Base-by-base conservation (phyloP, 2,888 invertebrate species). In the Invenusta paracnida region DNA sequence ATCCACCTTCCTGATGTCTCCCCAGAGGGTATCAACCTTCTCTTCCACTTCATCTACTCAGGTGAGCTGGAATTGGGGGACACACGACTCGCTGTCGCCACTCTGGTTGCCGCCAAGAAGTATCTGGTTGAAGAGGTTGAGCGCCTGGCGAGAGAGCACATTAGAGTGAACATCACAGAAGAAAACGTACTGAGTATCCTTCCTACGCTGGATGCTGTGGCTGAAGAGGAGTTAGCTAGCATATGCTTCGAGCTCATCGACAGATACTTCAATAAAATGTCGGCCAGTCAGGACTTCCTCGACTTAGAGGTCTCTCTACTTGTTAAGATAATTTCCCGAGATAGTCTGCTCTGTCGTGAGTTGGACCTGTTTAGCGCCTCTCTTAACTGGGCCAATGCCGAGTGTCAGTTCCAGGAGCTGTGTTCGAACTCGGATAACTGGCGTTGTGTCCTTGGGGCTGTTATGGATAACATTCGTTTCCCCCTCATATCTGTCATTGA, bases 101-200 rank as follows among this genome's bases (percentile, higher is more conserved):
- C 84, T 25, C 29, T 84, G 83, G 67, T 81, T n/a, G 84, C 84
- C 1, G 84, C 84, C 67, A 73, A 84, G 67, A 84, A 84, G 84
- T 84, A 84, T 66, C 73, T 84, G 23, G 27, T 84, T 67, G 73
- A 83, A 0, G 73, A 29, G 17, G 31, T 84, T 29, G 73, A n/a
- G 27, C n/a, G 66, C 17, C n/a, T 81, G 17, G 30, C 31, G 25
- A 81, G 11, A 23, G 29, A 29, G 27, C 66, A 31, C 83, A 29
- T 84, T 5, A 1, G 67, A 27, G 67, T 23, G n/a, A 81, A 23
- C 25, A 84, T 84, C 84, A 29, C 23, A 17, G 0, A n/a, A 23
- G 84, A 84, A 30, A 84, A 84, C 29, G 73, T 84, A 31, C 83
- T 48, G 83, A 25, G 23, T 66, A 84, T 84, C 29, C 83, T 84